Evolutionary conservation across 2,113 vertebrate genomes (phyloP).

Genomic region (Acrocephalus kingi): DNA sequence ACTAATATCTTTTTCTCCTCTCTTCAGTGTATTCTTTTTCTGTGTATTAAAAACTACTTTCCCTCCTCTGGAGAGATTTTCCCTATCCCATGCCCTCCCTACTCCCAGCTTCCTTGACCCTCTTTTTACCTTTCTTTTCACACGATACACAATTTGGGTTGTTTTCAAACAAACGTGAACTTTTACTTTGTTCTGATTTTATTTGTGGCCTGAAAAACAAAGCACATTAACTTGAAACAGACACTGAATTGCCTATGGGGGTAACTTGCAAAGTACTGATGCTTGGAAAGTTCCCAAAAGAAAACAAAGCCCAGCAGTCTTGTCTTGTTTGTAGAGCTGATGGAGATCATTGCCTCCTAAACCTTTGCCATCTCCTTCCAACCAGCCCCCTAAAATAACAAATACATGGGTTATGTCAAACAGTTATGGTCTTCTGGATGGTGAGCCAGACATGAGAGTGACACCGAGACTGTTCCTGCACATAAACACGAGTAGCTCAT

Average conservation of each 20-base stretch:
- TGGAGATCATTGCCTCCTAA: slow-evolving; percentile 57
- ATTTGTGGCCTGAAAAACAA: slow-evolving; percentile 65
- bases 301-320: slow-evolving; percentile 58
- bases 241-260: slow-evolving; percentile 9
- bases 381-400: slow-evolving; percentile 44
- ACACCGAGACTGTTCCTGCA: not conserved
- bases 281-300: slow-evolving; percentile 51
- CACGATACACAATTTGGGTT: slow-evolving; percentile 30
- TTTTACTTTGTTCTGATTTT: slow-evolving; percentile 57
- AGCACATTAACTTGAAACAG: slow-evolving; percentile 63
- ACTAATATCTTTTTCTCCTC: not conserved
- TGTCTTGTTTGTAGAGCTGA: slow-evolving; percentile 58
- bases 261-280: slow-evolving; percentile 28
- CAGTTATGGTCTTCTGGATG: slow-evolving; percentile 5
- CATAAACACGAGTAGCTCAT: not conserved
- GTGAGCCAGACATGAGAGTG: slow-evolving; percentile 9
- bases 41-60: not conserved
- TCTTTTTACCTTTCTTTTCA: slow-evolving; percentile 59
- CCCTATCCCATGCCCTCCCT: slow-evolving; percentile 50
- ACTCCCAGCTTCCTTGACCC: slow-evolving; percentile 39
- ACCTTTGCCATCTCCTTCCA: slow-evolving; percentile 52
- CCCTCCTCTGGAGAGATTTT: slow-evolving; percentile 32
- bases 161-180: slow-evolving; percentile 62
- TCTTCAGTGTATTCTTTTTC: not conserved
- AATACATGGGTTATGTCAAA: slow-evolving; percentile 40